phyloP scores from a whole-genome alignment of 2,113 vertebrate species.

The Callospermophilus lateralis region DNA sequence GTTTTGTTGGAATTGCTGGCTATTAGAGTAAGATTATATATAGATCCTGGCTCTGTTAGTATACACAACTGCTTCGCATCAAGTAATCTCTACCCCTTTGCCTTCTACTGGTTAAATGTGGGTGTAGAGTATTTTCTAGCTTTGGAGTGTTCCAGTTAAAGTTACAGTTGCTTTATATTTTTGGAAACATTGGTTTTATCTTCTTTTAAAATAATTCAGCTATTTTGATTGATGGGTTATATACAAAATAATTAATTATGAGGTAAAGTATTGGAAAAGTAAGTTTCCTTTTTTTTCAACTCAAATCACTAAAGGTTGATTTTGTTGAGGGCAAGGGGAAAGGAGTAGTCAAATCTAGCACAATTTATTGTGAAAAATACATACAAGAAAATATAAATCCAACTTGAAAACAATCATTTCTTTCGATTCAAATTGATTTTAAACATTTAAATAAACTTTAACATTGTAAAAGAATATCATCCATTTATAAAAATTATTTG shows the following conservation, averaged over 20 bases:
- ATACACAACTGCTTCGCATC: neutral
- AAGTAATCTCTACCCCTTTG: neutral
- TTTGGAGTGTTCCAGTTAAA: neutral
- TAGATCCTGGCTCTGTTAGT: neutral
- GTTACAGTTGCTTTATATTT: neutral
- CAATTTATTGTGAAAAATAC: too few species aligned
- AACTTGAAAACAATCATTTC: too few species aligned
- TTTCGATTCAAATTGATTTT: too few species aligned
- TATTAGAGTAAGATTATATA: neutral
- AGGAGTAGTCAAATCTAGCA: too few species aligned
- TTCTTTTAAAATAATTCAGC: neutral
- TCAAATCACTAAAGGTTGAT: too few species aligned
- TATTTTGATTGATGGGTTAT: neutral
- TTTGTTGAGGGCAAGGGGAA: too few species aligned
- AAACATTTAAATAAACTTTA: too few species aligned
- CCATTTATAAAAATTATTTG: too few species aligned
- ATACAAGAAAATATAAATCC: too few species aligned
- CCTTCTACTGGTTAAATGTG: neutral
- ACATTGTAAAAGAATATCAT: too few species aligned
- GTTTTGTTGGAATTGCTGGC: neutral
- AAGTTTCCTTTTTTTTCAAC: too few species aligned
- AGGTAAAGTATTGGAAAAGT: too few species aligned
- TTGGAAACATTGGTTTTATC: neutral
- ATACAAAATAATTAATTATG: neutral
- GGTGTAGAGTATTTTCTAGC: neutral